Evolutionary conservation across 1,140 invertebrate species (phyloP), one percentile per base, ranked within the genome.

Genomic region (Helicoverpa armigera): DNA sequence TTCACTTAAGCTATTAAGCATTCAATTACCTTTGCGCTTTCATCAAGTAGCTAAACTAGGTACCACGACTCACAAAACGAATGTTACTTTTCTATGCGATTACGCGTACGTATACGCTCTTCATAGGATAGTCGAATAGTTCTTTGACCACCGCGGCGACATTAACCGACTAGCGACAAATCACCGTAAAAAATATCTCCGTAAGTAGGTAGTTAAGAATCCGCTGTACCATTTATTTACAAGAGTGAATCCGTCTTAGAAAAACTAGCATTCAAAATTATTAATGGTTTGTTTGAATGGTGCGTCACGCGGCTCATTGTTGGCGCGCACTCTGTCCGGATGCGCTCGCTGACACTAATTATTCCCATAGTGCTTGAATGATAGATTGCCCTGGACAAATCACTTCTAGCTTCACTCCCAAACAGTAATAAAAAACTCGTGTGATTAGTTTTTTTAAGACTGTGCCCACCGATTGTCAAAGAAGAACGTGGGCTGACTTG

Each of bases 211-310:
- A 92, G 92, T 93, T 91, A 91, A 90, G 85, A 91, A 90, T 89
- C 88, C 88, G 85, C 87, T 90, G 88, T 91, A 91, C 90, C 89
- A 92, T 92, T 91, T 91, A 92, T 92, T 91, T 90, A 91, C 91
- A 90, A 92, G 88, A 90, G 89, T 86, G 90, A 88, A 91, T 88
- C 85, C 87, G 87, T 92, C 88, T 91, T 88, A 91, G 90, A 93
- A 91, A 91, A 92, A 91, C 88, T 88, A 87, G 91, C 89, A 86
- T 92, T 92, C 87, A 87, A 87, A 91, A 91, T 92, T 91, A 94
- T 94, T 94, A 94, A 94, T 94, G 92, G 86, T 94, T 92, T 94
- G 88, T 94, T 92, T 92, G 91, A 90, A 92, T 91, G 91, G 88
- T 86, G 89, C 86, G 90, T 90, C 92, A 87, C 86, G 79, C 83